These are phyloP conservation scores for Meleagris gallopavo DNA, from an alignment of 2,113 vertebrate species.

Conservation along the genomic window DNA sequence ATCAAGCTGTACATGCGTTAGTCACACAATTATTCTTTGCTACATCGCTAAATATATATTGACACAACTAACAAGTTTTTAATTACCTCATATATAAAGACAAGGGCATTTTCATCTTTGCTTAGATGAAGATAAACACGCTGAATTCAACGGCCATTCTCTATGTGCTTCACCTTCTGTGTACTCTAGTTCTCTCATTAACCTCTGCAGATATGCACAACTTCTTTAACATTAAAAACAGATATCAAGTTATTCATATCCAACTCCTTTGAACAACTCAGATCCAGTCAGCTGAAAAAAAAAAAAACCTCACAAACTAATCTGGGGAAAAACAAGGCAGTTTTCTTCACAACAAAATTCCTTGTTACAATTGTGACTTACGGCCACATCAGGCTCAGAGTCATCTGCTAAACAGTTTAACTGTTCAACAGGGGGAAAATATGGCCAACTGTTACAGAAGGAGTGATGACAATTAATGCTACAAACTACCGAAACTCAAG, in stretches of 20 bases:
- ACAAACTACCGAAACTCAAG: not conserved
- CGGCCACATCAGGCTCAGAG: fast-evolving
- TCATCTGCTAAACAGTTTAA: not conserved
- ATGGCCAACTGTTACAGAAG: not conserved
- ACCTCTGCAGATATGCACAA: not conserved
- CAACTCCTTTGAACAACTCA: not conserved
- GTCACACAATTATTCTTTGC: not conserved
- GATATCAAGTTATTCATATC: not conserved
- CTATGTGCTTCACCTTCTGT: not conserved
- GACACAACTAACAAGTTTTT: not conserved
- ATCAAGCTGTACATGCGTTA: not conserved
- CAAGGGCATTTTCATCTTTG: not conserved
- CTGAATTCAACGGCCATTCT: not conserved
- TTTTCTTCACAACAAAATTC: not conserved
- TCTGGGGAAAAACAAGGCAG: not conserved
- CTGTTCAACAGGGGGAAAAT: not conserved
- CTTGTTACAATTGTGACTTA: not conserved
- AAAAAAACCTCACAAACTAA: not conserved
- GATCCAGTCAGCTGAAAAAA: not conserved
- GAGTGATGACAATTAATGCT: not conserved
- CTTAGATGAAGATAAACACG: not conserved
- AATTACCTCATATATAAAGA: not conserved
- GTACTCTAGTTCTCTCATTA: not conserved
- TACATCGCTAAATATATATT: not conserved
- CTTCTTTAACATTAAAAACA: not conserved